phyloP scores from a whole-genome alignment of 2,797 vertebrate species.

The Oreortyx pictus region DNA sequence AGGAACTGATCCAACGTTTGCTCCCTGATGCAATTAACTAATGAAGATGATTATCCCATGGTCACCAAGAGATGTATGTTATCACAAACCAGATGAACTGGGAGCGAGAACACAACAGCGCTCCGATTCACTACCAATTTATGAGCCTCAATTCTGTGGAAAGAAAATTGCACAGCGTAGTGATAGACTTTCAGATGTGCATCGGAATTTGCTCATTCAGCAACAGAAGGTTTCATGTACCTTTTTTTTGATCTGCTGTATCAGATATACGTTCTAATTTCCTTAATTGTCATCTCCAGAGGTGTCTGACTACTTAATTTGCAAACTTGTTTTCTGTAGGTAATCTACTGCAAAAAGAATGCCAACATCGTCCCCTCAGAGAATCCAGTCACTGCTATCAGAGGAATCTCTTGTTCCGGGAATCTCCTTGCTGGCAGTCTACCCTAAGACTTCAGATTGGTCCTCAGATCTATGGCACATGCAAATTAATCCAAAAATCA shows the following conservation, averaged over 20 bases:
- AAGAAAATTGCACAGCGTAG: background rate
- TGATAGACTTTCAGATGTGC: background rate
- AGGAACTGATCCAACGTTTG: conserved; percentile 4
- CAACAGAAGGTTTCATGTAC: background rate
- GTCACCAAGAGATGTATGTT: background rate
- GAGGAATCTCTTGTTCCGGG: background rate
- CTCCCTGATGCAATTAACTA: conserved; percentile 44
- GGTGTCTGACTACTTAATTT: background rate
- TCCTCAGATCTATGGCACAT: background rate
- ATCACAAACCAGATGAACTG: background rate
- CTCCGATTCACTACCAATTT: background rate
- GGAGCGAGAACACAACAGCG: background rate
- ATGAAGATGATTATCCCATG: conserved; percentile 47
- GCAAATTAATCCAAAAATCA: background rate
- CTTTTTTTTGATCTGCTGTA: background rate
- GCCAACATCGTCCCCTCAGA: background rate
- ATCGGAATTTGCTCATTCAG: background rate
- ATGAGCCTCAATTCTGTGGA: background rate
- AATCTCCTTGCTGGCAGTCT: background rate
- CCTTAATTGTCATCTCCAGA: background rate
- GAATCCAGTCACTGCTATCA: background rate
- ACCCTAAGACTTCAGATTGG: background rate
- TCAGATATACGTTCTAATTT: background rate
- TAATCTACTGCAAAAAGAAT: background rate
- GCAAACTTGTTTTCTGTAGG: too few species aligned